Percentiles rank a stretch among this genome's conserved stretches.
phyloP scores from a whole-genome alignment of 2,888 invertebrate species.

The Euplexia lucipara region DNA sequence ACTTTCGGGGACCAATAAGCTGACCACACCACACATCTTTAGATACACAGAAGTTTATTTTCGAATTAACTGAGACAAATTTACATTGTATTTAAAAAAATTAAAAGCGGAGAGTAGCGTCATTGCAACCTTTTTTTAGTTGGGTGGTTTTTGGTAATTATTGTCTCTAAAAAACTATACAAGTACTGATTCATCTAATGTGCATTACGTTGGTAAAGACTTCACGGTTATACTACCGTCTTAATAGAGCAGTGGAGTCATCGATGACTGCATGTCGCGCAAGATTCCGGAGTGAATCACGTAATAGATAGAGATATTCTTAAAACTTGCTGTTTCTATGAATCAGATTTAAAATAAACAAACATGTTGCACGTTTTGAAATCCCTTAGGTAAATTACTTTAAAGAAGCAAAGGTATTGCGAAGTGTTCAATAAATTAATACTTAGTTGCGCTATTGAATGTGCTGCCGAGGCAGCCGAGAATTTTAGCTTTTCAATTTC shows the following conservation, averaged over 20 bases:
- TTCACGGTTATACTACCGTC: slow-evolving; percentile 38
- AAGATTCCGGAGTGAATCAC: slow-evolving; percentile 32
- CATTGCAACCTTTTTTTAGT: too few species aligned
- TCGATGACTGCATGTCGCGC: slow-evolving; percentile 31
- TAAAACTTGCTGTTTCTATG: slow-evolving; percentile 8
- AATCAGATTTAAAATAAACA: slow-evolving; percentile 1
- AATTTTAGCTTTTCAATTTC: slow-evolving; percentile 13
- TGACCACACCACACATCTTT: too few species aligned
- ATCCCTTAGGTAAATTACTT: slow-evolving; percentile 17
- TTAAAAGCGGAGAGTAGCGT: too few species aligned
- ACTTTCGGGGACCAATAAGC: too few species aligned
- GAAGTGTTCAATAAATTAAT: slow-evolving; percentile 10
- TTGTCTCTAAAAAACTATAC: too few species aligned
- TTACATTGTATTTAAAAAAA: too few species aligned
- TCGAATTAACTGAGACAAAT: too few species aligned
- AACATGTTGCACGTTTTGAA: not conserved
- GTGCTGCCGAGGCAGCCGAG: slow-evolving; percentile 1
- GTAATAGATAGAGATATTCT: slow-evolving; percentile 8
- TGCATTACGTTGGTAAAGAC: slow-evolving; percentile 25
- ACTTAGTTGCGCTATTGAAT: not conserved
- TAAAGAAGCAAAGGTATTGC: slow-evolving; percentile 10
- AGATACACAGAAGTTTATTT: too few species aligned
- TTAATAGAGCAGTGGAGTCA: slow-evolving; percentile 37
- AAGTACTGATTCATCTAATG: not conserved
- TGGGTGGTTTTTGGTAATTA: too few species aligned